Conservation (phyloP, 1,140 invertebrate species). For the Polyergus mexicanus region DNA sequence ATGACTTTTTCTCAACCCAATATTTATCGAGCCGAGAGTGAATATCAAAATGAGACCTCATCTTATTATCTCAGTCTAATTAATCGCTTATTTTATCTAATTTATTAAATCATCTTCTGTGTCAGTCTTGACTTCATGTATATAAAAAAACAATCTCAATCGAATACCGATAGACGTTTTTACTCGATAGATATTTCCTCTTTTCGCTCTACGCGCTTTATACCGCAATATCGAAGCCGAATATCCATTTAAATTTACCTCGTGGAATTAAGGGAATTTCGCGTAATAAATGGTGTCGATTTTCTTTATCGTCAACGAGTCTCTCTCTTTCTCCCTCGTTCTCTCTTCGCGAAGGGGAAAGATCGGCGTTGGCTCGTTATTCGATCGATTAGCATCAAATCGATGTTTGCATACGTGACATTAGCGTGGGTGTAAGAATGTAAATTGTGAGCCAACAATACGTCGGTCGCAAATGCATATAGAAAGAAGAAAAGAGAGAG, state of each 20-base stretch:
- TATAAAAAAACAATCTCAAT: too few species aligned
- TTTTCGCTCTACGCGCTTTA: not conserved
- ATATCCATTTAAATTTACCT: conserved; percentile 25
- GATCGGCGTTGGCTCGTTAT: conserved; percentile 31
- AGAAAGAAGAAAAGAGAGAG: conserved; percentile 25
- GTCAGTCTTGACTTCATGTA: not conserved
- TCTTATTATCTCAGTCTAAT: conserved; percentile 2
- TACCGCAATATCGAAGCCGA: not conserved
- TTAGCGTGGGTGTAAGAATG: conserved; percentile 65
- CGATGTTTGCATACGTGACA: conserved; percentile 43
- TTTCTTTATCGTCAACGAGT: conserved; percentile 41
- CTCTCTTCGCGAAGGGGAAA: conserved; percentile 2
- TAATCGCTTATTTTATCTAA: not conserved
- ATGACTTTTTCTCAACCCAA: too few species aligned
- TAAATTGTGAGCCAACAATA: conserved; percentile 70
- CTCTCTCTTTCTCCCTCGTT: not conserved
- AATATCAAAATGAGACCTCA: not conserved
- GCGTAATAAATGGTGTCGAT: conserved; percentile 36
- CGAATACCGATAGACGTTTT: too few species aligned
- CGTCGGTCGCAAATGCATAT: conserved; percentile 28
- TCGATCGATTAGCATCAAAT: conserved; percentile 33
- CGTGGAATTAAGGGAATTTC: conserved; percentile 29
- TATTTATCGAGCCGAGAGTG: not conserved
- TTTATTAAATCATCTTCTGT: conserved; percentile 1
- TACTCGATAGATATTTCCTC: too few species aligned